Base-by-base conservation (phyloP, 2,797 vertebrate species). In the Pipistrellus pipistrellus region DNA sequence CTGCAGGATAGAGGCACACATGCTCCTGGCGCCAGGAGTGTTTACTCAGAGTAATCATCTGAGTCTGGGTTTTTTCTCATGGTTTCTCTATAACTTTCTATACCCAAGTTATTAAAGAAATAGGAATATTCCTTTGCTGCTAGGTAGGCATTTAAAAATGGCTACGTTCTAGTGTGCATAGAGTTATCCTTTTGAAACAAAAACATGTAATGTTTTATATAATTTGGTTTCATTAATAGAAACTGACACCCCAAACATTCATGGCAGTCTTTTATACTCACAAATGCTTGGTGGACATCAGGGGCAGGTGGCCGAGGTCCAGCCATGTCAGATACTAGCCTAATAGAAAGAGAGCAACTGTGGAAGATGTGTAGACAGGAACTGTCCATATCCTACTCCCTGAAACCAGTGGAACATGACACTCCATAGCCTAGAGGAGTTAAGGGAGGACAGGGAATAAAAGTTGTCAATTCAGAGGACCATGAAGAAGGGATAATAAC, bases 71-170 rank as follows among this genome's bases (percentile, higher is more conserved):
- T 66, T 88, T 88, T 46, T 92, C 32, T 87, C 44, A 8, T 55
- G 20, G 25, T 84, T 69, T 85, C 41, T 69, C 30, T 73, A 0
- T 18, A 44, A 51, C 32, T 76, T 46, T 15, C n/a, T 44, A n/a
- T 78, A 64, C 71, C 25, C 6, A 59, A 73, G 68, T 44, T 88
- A 66, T 75, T 80, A 80, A 85, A 93, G 7, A 78, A 78, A 25
- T 13, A 84, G 51, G 3, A 57, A 23, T 30, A 73, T 53, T 3
- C 4, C 77, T 71, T 83, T 41, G 2, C 1, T 84, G 41, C 4
- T 9, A 17, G 57, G 35, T 25, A 9, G 84, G 5, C 75, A 77
- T 77, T 77, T 68, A 66, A 30, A 44, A 17, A 30, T 44, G 23
- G 38, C 27, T 62, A 76, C n/a, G 55, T 66, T 55, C 20, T 9